phyloP scores from a whole-genome alignment of 2,797 vertebrate genomes.

The Pseudopleuronectes americanus region DNA sequence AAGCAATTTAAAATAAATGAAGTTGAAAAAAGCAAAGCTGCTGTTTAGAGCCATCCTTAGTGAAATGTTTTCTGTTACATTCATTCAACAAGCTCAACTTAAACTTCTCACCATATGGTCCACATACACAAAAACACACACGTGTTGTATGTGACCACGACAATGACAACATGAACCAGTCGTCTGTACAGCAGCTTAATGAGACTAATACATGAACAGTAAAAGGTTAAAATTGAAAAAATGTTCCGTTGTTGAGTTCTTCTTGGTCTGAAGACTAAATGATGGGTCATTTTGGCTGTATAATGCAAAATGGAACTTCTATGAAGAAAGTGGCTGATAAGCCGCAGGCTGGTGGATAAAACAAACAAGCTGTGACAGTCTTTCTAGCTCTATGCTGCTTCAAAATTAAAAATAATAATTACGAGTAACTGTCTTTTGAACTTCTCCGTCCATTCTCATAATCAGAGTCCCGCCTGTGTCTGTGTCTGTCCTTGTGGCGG shows the following conservation, averaged over 20 bases:
- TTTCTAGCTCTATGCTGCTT: not conserved
- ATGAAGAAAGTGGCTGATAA: constrained; percentile 41
- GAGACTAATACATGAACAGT: constrained; percentile 56
- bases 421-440: constrained; percentile 82
- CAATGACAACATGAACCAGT: constrained; percentile 25
- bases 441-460: constrained; percentile 82
- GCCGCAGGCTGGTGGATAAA: constrained; percentile 30
- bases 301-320: constrained; percentile 55
- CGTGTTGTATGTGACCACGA: too few species aligned
- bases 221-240: constrained; percentile 67
- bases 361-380: constrained; percentile 30
- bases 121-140: constrained; percentile 7
- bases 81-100: constrained; percentile 55
- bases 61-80: constrained; percentile 63
- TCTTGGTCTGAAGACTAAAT: constrained; percentile 57
- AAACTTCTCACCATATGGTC: constrained; percentile 41
- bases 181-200: constrained; percentile 53
- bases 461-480: constrained; percentile 88
- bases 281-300: constrained; percentile 61
- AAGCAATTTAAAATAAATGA: constrained; percentile 63
- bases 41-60: constrained; percentile 41
- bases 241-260: constrained; percentile 39
- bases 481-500: constrained; percentile 85
- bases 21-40: constrained; percentile 50
- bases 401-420: constrained; percentile 31